Base-by-base conservation (phyloP, 2,888 invertebrate species). In the Ceramica pisi region DNA sequence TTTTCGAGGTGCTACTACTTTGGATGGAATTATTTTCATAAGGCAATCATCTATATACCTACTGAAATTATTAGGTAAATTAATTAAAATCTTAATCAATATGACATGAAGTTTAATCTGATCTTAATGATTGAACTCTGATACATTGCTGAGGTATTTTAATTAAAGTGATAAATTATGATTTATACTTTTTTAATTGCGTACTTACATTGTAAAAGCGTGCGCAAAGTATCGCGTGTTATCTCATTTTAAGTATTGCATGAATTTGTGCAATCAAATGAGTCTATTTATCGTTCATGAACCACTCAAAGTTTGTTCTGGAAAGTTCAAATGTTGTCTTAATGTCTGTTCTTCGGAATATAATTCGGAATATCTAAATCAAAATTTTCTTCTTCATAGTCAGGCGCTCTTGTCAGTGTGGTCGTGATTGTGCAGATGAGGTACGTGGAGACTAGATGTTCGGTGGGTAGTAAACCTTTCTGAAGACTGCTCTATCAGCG, bases 181-280 rank as follows among this genome's bases (percentile, higher is more conserved):
- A 75, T 75, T 38, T 44, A 66, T 75, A 21, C 9, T 10, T 19
- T 21, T 65, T 50, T 56, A 35, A 74, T 66, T 51, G n/a, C 10
- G 56, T 21, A 56, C 31, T 6, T 31, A 31, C 19, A 50, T 12
- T 35, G 31, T 26, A n/a, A 23, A 35, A 31, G 35, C 7, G 10
- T 41, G 48, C 23, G 50, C 41, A 50, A 44, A 44, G 7, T 31
- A 41, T 9, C 38, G 9, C 41, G 9, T 12, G 2, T 12, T 41
- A 21, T 21, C 23, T 44, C n/a, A 2, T 21, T 12, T 26, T 64
- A 23, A n/a, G 7, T 44, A 44, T 44, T 56, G 38, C 63, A 48
- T 21, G 16, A 14, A n/a, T 41, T 71, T 48, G 38, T 55, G 31
- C 55, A 31, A 71, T 57, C 14, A 21, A 38, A 38, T 57, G 8